These are phyloP conservation scores for Eudemis profundana DNA, from an alignment of 2,888 invertebrate species.

Conservation along the genomic window DNA sequence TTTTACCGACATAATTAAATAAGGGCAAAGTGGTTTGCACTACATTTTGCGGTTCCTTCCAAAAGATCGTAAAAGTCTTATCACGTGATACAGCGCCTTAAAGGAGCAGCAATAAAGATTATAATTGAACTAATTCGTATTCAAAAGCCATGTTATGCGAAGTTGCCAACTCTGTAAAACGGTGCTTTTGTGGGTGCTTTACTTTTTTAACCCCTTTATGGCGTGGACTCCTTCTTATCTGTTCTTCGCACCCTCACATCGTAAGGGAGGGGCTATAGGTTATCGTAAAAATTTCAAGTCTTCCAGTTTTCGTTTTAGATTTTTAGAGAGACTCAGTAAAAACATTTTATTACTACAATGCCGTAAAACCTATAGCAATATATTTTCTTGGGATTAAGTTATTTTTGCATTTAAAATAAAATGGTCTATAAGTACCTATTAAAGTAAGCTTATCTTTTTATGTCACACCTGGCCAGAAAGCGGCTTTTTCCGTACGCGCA, in stretches of 20 bases:
- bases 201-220: constrained; percentile 43
- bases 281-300: constrained; percentile 38
- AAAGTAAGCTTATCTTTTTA: no score
- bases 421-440: no score
- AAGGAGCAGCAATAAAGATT: background rate
- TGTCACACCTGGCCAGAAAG: no score
- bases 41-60: background rate
- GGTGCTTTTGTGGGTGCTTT: constrained; percentile 24
- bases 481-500: no score
- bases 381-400: no score
- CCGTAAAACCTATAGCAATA: no score
- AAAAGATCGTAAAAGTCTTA: background rate
- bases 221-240: constrained; percentile 38
- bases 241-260: constrained; percentile 39
- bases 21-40: constrained; percentile 8
- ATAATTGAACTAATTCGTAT: constrained; percentile 34
- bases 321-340: background rate
- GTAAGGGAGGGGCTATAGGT: constrained; percentile 26
- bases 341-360: constrained; percentile 1
- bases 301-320: constrained; percentile 11
- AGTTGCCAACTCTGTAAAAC: constrained; percentile 31
- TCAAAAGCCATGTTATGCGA: constrained; percentile 29
- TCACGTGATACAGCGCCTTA: background rate
- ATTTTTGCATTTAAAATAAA: no score
- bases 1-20: constrained; percentile 14